Base-by-base conservation (phyloP, 37 sponge, comb jelly and placozoan genomes). In the Halisarca cf. caerulea region DNA sequence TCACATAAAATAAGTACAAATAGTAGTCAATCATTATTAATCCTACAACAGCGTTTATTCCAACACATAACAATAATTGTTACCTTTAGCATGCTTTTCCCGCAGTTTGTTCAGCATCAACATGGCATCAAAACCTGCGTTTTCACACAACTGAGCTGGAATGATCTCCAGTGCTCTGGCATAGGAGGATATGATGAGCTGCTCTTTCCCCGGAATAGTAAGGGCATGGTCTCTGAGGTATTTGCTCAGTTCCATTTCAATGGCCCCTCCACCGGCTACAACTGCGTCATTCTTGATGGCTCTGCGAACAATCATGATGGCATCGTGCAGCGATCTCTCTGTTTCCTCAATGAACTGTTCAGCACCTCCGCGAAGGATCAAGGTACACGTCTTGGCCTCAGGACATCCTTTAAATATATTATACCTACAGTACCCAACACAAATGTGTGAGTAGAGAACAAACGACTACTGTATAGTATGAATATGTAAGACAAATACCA, bases 271-370 rank as follows among this genome's bases (percentile, higher is more conserved):
- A 30, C 99, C 99, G 42, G 99, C 99, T 6, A 99, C 97, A 2
- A 99, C 84, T 25, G 97, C 87, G 78, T 99, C 99, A 79, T 99
- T 95, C 92, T 97, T 96, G 47, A 96, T 86, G 28, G 99, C 94
- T 60, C 97, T 86, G 58, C 97, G 80, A n/a, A 97, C 99, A 51
- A 99, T 99, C 99, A 99, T 97, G 89, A 99, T 99, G 83, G 99
- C 99, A 66, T 99, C 99, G 58, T 99, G 99, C 7, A 99, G 94
- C 11, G 99, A 99, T 41, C 99, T 77, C 88, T 99, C 99, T 23
- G 97, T 96, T 87, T 99, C 99, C 70, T 99, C 99, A 43, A 99
- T 99, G 66, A 99, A 96, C 96, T 99, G 99, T 57, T 99, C 97
- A 6, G 99, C 99, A 15, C 99, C 99, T 9, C 99, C 99, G 11